These are phyloP conservation scores for Eurystomus glaucurus DNA, from an alignment of 2,797 vertebrate genomes.

Conservation along the genomic window DNA sequence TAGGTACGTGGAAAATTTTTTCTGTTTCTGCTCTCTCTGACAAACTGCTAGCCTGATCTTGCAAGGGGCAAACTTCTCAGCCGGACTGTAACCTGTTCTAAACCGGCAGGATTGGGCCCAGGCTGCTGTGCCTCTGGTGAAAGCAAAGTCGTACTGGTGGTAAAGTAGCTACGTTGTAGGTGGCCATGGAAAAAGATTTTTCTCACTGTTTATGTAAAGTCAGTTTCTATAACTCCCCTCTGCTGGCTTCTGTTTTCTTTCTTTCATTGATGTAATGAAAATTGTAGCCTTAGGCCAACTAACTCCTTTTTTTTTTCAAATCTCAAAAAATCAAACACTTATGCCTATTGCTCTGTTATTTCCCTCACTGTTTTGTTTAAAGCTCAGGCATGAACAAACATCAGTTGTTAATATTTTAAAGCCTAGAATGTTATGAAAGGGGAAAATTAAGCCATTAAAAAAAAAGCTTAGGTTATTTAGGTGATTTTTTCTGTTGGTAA, in stretches of 20 bases:
- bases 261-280: constrained; percentile 78
- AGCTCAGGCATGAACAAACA: constrained; percentile 55
- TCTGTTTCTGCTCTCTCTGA: constrained; percentile 69
- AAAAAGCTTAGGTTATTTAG: neutral
- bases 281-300: constrained; percentile 77
- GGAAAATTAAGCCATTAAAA: neutral
- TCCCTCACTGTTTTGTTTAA: constrained; percentile 72
- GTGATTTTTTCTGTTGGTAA: neutral
- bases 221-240: constrained; percentile 81
- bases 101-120: neutral
- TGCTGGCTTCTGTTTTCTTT: constrained; percentile 82
- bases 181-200: constrained; percentile 77
- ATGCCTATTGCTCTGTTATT: constrained; percentile 53
- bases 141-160: constrained; percentile 59
- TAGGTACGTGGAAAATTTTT: constrained; percentile 90
- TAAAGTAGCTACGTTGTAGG: constrained; percentile 80
- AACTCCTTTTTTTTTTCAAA: constrained; percentile 46
- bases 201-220: constrained; percentile 81
- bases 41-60: neutral
- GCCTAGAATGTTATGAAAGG: constrained; percentile 23
- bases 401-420: constrained; percentile 54
- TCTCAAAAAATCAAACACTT: constrained; percentile 68
- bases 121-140: constrained; percentile 24
- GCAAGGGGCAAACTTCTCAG: neutral
- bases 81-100: neutral